Percentiles rank a stretch among this genome's conserved stretches.
phyloP scores from a whole-genome alignment of 2,888 invertebrate species.

The Lagria hirta region DNA sequence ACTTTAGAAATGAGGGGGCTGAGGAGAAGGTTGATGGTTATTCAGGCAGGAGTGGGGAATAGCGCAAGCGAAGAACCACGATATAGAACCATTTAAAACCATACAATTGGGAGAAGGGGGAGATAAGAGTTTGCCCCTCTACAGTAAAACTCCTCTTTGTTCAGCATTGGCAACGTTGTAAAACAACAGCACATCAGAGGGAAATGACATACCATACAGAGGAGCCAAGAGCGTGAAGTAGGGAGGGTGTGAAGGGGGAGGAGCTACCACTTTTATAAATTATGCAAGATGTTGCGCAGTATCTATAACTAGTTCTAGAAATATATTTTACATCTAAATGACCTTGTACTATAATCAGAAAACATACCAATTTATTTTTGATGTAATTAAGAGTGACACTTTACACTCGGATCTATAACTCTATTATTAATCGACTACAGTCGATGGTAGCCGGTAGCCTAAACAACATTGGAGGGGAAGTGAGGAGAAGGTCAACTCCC shows the following conservation, averaged over 20 bases:
- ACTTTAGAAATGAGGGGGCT: constrained; percentile 11
- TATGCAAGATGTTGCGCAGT: constrained; percentile 5
- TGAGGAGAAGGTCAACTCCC: too few species aligned
- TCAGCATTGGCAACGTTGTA: too few species aligned
- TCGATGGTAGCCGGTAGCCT: too few species aligned
- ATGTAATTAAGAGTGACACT: too few species aligned
- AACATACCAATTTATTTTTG: too few species aligned
- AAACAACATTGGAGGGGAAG: too few species aligned
- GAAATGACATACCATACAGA: constrained; percentile 32
- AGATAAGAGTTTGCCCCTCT: constrained; percentile 31
- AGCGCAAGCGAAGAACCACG: constrained; percentile 36
- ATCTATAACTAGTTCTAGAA: constrained; percentile 6
- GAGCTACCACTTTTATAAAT: constrained; percentile 19
- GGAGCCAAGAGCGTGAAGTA: too few species aligned
- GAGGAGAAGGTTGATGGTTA: constrained; percentile 26
- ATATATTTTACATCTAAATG: too few species aligned
- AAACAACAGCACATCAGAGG: constrained; percentile 31
- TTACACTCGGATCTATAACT: too few species aligned
- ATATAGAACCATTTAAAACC: constrained; percentile 40
- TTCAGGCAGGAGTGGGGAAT: constrained; percentile 30
- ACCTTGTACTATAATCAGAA: constrained; percentile 11
- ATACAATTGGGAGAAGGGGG: constrained; percentile 29
- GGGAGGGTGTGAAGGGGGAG: too few species aligned
- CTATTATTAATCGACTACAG: too few species aligned
- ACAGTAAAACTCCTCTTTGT: constrained; percentile 37